Evolutionary conservation across 1,140 invertebrate species (phyloP).

Genomic region (Heliconius melpomene): DNA sequence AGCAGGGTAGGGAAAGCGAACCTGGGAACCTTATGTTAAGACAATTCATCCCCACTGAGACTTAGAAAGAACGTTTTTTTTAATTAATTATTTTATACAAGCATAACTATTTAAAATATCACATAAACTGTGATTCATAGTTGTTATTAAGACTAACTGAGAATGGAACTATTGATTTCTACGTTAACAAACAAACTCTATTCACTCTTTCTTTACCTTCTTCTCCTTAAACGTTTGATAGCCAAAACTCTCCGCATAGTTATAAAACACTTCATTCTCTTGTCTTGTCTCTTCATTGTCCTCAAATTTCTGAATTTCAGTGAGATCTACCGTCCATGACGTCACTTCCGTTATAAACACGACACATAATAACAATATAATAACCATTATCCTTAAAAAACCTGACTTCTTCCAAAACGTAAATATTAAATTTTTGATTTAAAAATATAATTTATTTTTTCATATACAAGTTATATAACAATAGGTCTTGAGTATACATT

Average conservation of each 20-base stretch:
- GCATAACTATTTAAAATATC: too few species aligned
- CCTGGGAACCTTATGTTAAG: too few species aligned
- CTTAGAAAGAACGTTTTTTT: too few species aligned
- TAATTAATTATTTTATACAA: too few species aligned
- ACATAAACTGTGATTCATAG: too few species aligned
- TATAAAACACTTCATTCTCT: constrained; percentile 30
- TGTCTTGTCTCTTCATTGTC: constrained; percentile 40
- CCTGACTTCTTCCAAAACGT: neutral
- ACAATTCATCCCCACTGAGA: too few species aligned
- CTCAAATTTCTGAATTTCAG: constrained; percentile 53
- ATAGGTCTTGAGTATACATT: neutral
- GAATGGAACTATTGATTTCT: too few species aligned
- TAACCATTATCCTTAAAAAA: constrained; percentile 34
- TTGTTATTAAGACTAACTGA: too few species aligned
- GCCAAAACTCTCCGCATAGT: constrained; percentile 49
- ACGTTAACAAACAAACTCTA: too few species aligned
- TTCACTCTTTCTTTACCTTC: constrained; percentile 42
- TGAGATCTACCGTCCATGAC: constrained; percentile 62
- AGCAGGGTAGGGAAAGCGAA: too few species aligned
- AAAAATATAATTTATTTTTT: neutral
- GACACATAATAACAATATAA: constrained; percentile 26
- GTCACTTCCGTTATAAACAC: constrained; percentile 42
- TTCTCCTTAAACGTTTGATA: constrained; percentile 57
- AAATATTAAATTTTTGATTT: neutral
- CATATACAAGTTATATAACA: neutral